Percentiles rank a stretch among this genome's conserved stretches.
Conservation (phyloP, 1,140 invertebrate genomes). For the Calephelis virginiensis region DNA sequence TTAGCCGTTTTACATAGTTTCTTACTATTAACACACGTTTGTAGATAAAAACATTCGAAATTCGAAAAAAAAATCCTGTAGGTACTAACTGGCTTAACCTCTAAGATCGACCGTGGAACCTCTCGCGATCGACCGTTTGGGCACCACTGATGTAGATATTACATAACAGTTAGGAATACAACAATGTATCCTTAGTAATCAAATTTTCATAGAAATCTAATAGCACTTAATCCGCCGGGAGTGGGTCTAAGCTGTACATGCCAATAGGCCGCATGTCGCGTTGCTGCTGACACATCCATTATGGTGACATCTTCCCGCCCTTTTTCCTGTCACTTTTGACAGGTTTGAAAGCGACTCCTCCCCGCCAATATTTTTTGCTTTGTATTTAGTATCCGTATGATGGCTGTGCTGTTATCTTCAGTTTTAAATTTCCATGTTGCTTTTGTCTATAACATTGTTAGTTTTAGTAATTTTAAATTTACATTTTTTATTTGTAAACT, state of each 20-base stretch:
- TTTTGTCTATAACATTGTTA: neutral
- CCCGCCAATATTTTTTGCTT: constrained; percentile 60
- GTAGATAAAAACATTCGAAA: too few species aligned
- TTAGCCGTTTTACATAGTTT: too few species aligned
- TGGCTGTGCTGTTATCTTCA: constrained; percentile 15
- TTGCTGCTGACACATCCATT: constrained; percentile 74
- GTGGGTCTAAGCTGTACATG: constrained; percentile 51
- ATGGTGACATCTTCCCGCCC: constrained; percentile 71
- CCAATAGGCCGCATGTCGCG: constrained; percentile 56
- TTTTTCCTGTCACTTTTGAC: constrained; percentile 75
- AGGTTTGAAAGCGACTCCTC: constrained; percentile 72
- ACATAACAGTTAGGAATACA: neutral
- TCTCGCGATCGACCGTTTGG: too few species aligned
- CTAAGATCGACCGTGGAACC: too few species aligned
- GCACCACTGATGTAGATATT: too few species aligned
- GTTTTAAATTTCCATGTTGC: constrained; percentile 1
- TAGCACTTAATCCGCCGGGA: constrained; percentile 54
- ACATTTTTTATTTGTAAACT: too few species aligned
- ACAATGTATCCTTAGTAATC: constrained; percentile 23
- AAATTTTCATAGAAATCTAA: constrained; percentile 49
- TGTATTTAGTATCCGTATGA: constrained; percentile 29
- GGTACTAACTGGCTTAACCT: too few species aligned
- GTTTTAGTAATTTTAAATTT: neutral
- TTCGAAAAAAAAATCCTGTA: too few species aligned
- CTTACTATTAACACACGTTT: too few species aligned